Base-by-base conservation (phyloP, 2,888 invertebrate species). In the Cremastinae sp. region DNA sequence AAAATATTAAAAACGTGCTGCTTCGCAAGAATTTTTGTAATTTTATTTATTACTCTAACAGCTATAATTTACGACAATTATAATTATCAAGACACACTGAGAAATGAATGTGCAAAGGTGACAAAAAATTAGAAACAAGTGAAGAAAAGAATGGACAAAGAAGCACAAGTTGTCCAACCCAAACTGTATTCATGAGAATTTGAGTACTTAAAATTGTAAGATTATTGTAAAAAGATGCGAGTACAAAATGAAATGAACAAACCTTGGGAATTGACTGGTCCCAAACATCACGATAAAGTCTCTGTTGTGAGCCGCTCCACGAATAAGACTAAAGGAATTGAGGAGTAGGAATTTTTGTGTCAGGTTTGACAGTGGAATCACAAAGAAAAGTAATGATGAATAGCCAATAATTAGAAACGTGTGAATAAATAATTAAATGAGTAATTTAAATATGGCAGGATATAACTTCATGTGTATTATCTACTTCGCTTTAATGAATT, bases 231-330 rank as follows among this genome's bases (percentile, higher is more conserved):
- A 74, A n/a, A n/a, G n/a, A n/a, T n/a, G n/a, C n/a, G 62, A 74
- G 74, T 76, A 74, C 45, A 86, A 79, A 83, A 81, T 81, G 43
- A 76, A 79, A 84, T 79, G 70, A 86, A 89, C 90, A 90, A 90
- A 91, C 91, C 90, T 90, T 91, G 45, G 88, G 90, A 82, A 82
- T 81, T 80, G 90, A 87, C 56, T 92, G 92, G 89, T 93, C 93
- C 92, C 92, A 92, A 84, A 91, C 83, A 84, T 93, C 93, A 90
- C 92, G 92, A 84, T 95, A 94, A 77, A 95, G 91, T 49, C 96
- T 93, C 84, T 93, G 93, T 85, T 94, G 94, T 10, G 96, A 95
- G 59, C 96, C 96, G 84, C 94, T 95, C 94, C 96, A 95, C 74
- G 96, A 96, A 86, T 94, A 94, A 83, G 95, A 95, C 94, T 96